phyloP scores from a whole-genome alignment of 1,140 invertebrate genomes.

The Drosophila micromelanica region DNA sequence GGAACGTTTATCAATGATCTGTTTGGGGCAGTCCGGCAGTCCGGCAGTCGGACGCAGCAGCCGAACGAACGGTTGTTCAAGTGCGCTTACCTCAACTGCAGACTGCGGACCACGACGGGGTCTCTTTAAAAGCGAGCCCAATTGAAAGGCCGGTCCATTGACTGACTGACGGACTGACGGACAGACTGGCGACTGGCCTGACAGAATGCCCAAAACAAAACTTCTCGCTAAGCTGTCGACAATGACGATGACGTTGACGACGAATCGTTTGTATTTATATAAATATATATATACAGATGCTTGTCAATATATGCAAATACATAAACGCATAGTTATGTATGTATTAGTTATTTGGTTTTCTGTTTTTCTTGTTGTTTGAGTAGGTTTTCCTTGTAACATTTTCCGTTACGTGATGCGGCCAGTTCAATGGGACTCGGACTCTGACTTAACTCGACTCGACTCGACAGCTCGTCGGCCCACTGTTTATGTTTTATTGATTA shows the following conservation, averaged over 20 bases:
- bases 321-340: not conserved
- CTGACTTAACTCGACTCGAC: not conserved
- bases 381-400: slow-evolving; percentile 66
- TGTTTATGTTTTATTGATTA: slow-evolving; percentile 79
- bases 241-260: slow-evolving; percentile 33
- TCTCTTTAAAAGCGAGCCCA: slow-evolving; percentile 21
- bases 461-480: slow-evolving; percentile 53
- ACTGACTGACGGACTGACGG: slow-evolving; percentile 47
- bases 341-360: slow-evolving; percentile 10
- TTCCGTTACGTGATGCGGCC: slow-evolving; percentile 70
- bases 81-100: slow-evolving; percentile 23
- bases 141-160: slow-evolving; percentile 41
- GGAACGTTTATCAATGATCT: slow-evolving; percentile 56
- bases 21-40: slow-evolving; percentile 6
- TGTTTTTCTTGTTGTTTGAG: slow-evolving; percentile 31
- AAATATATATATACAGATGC: slow-evolving; percentile 17
- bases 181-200: slow-evolving; percentile 25
- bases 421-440: slow-evolving; percentile 50
- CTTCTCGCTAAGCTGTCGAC: slow-evolving; percentile 55
- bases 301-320: not conserved
- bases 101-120: slow-evolving; percentile 42
- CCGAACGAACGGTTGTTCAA: slow-evolving; percentile 21
- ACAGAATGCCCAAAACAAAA: slow-evolving; percentile 65
- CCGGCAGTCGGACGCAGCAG: slow-evolving; percentile 10
- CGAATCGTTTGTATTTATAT: slow-evolving; percentile 21